Evolutionary conservation across 2,797 vertebrate species (phyloP).

Genomic region (Loriculus beryllinus): DNA sequence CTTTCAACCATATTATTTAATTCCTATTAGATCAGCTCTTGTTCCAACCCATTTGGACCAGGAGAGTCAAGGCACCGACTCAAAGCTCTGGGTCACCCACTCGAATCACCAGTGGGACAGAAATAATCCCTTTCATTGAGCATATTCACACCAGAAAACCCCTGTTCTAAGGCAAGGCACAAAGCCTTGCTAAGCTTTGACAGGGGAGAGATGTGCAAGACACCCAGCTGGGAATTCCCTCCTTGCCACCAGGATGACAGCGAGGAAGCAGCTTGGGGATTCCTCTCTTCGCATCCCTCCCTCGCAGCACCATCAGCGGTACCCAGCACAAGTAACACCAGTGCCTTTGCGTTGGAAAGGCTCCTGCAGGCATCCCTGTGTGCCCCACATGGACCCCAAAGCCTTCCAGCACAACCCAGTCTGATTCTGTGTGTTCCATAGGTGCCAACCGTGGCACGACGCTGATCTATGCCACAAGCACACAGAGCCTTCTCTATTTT

Average conservation of each 20-base stretch:
- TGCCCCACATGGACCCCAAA: neutral
- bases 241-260: neutral
- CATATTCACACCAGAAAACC: neutral
- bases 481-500: neutral
- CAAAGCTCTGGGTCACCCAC: neutral
- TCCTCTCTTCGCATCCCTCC: neutral
- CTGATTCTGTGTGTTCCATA: neutral
- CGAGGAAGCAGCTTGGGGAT: neutral
- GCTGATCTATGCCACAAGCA: rapidly evolving
- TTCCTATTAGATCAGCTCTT: neutral
- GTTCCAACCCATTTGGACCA: neutral
- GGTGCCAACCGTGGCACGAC: neutral
- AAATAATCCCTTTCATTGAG: constrained; percentile 13
- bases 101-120: neutral
- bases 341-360: rapidly evolving
- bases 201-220: neutral
- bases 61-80: neutral
- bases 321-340: rapidly evolving
- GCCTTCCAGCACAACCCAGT: neutral
- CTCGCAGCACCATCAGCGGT: rapidly evolving
- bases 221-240: constrained; percentile 32
- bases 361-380: neutral
- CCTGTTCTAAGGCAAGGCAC: neutral
- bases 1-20: neutral
- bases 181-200: neutral